These are phyloP conservation scores for Hydroisotoma schaefferi DNA, from an alignment of 2,888 invertebrate genomes.

Conservation along the genomic window DNA sequence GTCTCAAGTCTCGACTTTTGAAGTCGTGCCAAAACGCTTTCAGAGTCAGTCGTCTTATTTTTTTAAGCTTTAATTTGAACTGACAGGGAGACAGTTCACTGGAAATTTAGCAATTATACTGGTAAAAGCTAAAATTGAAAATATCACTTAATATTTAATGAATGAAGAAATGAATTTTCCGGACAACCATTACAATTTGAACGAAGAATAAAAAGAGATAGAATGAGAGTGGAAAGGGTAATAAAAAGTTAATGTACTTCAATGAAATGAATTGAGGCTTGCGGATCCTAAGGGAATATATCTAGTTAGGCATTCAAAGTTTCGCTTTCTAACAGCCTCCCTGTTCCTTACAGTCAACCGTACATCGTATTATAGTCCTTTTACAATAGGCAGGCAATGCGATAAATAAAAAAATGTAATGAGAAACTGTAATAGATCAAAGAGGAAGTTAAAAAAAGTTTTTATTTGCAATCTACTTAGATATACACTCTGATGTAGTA, in stretches of 20 bases:
- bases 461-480: too few species aligned
- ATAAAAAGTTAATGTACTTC: constrained; percentile 5
- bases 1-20: too few species aligned
- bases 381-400: too few species aligned
- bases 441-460: too few species aligned
- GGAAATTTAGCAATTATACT: neutral
- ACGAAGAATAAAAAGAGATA: neutral
- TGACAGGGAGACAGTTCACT: too few species aligned
- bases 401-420: neutral
- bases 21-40: too few species aligned
- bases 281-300: constrained; percentile 2
- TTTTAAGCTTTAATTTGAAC: too few species aligned
- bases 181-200: neutral
- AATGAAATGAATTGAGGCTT: neutral
- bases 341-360: neutral
- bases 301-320: neutral
- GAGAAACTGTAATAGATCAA: neutral
- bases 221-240: neutral
- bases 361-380: too few species aligned
- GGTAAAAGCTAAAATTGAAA: constrained; percentile 1
- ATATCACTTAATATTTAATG: constrained; percentile 3
- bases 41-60: too few species aligned
- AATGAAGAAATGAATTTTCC: constrained; percentile 1
- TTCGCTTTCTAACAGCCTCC: neutral
- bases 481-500: too few species aligned